Conservation (phyloP, 2,797 vertebrate genomes). For the Xiphophorus birchmanni region DNA sequence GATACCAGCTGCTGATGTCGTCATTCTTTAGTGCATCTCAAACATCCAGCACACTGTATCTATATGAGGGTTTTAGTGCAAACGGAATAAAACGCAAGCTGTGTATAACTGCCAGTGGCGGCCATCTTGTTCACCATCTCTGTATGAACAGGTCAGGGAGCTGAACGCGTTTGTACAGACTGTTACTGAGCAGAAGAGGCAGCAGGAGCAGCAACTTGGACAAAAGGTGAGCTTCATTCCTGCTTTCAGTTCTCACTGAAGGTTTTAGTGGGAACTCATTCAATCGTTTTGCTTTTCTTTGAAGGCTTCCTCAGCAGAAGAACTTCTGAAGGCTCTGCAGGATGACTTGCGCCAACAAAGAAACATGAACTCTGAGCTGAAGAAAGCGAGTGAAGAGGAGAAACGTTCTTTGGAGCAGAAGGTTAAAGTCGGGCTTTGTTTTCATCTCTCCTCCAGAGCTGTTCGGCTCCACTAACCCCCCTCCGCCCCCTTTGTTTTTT, state of each 20-base stretch:
- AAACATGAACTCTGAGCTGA: neutral
- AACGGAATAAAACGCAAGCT: too few relatives aligned
- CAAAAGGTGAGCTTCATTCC: conserved; percentile 3
- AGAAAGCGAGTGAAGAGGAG: neutral
- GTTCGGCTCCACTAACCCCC: too few relatives aligned
- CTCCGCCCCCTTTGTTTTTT: neutral
- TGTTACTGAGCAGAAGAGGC: neutral
- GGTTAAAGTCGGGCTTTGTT: neutral
- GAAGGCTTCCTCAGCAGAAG: neutral
- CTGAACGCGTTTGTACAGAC: neutral
- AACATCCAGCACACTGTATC: neutral
- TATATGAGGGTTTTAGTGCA: neutral
- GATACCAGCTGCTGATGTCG: too few relatives aligned
- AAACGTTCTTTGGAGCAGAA: neutral
- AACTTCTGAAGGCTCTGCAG: neutral
- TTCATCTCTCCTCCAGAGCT: neutral
- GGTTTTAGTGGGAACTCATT: neutral
- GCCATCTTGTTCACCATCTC: neutral
- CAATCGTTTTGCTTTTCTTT: neutral
- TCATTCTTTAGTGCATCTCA: neutral
- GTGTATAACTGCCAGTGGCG: too few relatives aligned
- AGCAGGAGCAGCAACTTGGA: neutral
- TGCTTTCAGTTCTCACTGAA: neutral
- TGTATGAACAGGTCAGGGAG: neutral
- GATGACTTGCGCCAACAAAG: neutral